Percentiles rank a stretch among this genome's conserved stretches.
Evolutionary conservation across 2,797 vertebrate species (phyloP).

Genomic region (Moxostoma hubbsi): DNA sequence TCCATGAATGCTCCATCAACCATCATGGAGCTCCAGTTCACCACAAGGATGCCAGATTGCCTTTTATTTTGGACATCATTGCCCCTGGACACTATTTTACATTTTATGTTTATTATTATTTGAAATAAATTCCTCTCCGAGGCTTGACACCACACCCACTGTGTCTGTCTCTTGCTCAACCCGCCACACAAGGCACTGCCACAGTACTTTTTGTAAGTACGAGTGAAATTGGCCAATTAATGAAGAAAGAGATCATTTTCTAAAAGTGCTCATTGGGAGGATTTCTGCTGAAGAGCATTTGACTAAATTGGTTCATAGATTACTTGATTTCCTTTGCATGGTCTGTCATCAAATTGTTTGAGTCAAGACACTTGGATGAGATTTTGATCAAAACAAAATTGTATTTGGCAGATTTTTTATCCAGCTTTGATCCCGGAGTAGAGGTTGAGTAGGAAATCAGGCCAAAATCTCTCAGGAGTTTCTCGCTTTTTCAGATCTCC

Average conservation of each 20-base stretch:
- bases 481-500: slow-evolving; percentile 18
- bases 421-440: slow-evolving; percentile 18
- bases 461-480: slow-evolving; percentile 23
- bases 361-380: slow-evolving; percentile 34
- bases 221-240: neutral
- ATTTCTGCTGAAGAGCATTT: neutral
- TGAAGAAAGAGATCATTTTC: slow-evolving; percentile 28
- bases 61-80: too few relatives aligned
- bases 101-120: too few relatives aligned
- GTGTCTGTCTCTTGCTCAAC: too few relatives aligned
- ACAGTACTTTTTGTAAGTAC: neutral
- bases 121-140: too few relatives aligned
- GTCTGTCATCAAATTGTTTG: slow-evolving; percentile 40
- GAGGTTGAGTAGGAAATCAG: slow-evolving; percentile 40
- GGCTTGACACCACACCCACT: too few relatives aligned
- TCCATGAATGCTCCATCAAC: too few relatives aligned
- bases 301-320: too few relatives aligned
- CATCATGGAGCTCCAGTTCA: too few relatives aligned
- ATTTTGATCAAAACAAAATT: slow-evolving; percentile 47
- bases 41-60: too few relatives aligned
- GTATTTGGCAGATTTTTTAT: slow-evolving; percentile 35
- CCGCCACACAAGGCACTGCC: neutral
- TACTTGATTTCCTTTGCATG: slow-evolving; percentile 3
- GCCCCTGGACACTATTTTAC: too few relatives aligned
- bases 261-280: slow-evolving; percentile 28